phyloP scores from a whole-genome alignment of 2,113 vertebrate species.

The Cyphomyrus discorhynchus region DNA sequence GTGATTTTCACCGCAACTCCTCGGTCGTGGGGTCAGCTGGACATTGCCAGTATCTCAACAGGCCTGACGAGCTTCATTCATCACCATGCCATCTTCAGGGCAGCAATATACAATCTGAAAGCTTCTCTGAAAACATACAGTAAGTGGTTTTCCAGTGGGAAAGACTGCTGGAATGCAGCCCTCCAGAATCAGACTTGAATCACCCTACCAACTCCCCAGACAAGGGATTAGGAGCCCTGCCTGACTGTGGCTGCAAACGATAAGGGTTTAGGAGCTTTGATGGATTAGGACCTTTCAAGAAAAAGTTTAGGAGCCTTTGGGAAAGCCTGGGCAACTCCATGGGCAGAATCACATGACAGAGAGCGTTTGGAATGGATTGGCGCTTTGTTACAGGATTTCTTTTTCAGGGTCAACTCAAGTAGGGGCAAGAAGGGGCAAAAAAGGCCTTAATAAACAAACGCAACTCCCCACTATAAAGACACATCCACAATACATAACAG shows the following conservation, averaged over 20 bases:
- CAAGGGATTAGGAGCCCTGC: not conserved
- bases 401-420: not conserved
- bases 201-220: not conserved
- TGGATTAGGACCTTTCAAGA: conserved; percentile 5
- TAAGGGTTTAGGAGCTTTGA: conserved; percentile 1
- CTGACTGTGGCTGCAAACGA: not conserved
- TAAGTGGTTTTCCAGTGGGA: not conserved
- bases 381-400: not conserved
- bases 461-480: not conserved
- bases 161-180: not conserved
- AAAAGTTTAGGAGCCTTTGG: conserved; percentile 12
- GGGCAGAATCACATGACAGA: not conserved
- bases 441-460: not conserved
- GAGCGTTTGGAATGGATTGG: not conserved
- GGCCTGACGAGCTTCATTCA: not conserved
- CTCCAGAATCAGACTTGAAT: not conserved
- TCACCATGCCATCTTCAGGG: not conserved
- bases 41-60: not conserved
- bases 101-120: not conserved
- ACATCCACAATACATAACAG: not conserved
- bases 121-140: not conserved
- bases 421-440: not conserved
- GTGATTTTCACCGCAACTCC: not conserved
- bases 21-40: not conserved
- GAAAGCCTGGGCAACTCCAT: not conserved